phyloP scores from a whole-genome alignment of 2,797 vertebrate species.

The Periophthalmus magnuspinnatus region DNA sequence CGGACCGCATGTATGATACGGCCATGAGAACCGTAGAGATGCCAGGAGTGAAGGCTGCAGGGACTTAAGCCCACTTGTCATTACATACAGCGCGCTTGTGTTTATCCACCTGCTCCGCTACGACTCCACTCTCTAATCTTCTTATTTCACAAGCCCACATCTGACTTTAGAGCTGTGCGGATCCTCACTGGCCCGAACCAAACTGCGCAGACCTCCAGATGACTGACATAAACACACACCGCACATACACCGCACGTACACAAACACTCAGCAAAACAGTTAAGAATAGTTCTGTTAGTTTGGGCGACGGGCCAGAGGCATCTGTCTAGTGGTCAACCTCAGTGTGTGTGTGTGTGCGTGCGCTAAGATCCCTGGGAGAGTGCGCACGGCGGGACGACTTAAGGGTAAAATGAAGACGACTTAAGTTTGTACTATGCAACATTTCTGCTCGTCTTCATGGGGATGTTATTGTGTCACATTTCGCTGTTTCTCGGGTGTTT shows the following conservation, averaged over 20 bases:
- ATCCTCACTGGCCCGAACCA: conserved; percentile 49
- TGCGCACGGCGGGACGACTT: conserved; percentile 32
- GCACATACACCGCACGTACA: conserved; percentile 21
- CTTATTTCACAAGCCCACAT: conserved; percentile 56
- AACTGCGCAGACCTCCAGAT: conserved; percentile 62
- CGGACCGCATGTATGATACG: background rate
- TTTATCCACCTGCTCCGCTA: conserved; percentile 72
- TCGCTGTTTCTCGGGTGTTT: too few species aligned
- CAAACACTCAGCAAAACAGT: conserved; percentile 23
- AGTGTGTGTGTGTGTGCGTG: conserved; percentile 20
- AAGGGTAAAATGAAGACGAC: conserved; percentile 26
- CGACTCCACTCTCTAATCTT: conserved; percentile 61
- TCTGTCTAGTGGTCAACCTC: conserved; percentile 57
- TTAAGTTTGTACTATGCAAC: background rate
- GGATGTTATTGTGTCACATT: too few species aligned
- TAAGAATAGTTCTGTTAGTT: conserved; percentile 68
- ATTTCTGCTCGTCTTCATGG: too few species aligned
- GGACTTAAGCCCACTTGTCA: conserved; percentile 36
- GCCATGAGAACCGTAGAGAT: conserved; percentile 16
- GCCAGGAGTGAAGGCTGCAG: conserved; percentile 1
- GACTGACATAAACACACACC: conserved; percentile 54
- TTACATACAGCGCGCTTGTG: conserved; percentile 49
- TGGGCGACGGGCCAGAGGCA: conserved; percentile 53
- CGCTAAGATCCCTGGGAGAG: conserved; percentile 50
- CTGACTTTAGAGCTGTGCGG: conserved; percentile 61